These are phyloP conservation scores for Anorthoa munda DNA, from an alignment of 2,888 invertebrate species.

Conservation along the genomic window DNA sequence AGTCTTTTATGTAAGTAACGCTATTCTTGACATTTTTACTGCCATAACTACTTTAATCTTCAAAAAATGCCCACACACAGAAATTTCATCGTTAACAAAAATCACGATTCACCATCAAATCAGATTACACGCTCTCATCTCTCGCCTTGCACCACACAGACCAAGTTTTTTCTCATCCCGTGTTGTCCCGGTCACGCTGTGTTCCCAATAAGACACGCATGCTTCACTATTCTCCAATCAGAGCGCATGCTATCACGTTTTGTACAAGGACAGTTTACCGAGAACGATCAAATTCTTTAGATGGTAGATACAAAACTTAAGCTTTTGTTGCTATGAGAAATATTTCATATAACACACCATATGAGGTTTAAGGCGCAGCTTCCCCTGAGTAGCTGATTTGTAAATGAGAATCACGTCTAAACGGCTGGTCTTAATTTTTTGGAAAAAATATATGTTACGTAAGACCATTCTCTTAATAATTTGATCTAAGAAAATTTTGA, in stretches of 20 bases:
- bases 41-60: not conserved
- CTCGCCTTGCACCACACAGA: constrained; percentile 43
- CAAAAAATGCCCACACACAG: not conserved
- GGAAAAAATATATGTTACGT: no score
- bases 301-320: constrained; percentile 6
- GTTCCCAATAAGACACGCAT: constrained; percentile 62
- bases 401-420: no score
- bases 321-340: constrained; percentile 12
- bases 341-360: constrained; percentile 1
- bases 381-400: no score
- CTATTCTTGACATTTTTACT: not conserved
- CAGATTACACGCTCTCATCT: constrained; percentile 24
- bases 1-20: no score
- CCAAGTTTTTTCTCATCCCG: constrained; percentile 53
- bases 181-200: constrained; percentile 67
- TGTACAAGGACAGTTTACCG: constrained; percentile 50
- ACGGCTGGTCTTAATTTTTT: no score
- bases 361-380: no score
- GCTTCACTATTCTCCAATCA: constrained; percentile 13
- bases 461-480: no score
- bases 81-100: constrained; percentile 17
- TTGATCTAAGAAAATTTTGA: no score
- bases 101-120: constrained; percentile 6
- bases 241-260: constrained; percentile 65
- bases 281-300: constrained; percentile 55